Percentiles rank a stretch among this genome's conserved stretches.
These are phyloP conservation scores for Oreotrochilus melanogaster DNA, from an alignment of 2,113 vertebrate genomes.

Conservation along the genomic window DNA sequence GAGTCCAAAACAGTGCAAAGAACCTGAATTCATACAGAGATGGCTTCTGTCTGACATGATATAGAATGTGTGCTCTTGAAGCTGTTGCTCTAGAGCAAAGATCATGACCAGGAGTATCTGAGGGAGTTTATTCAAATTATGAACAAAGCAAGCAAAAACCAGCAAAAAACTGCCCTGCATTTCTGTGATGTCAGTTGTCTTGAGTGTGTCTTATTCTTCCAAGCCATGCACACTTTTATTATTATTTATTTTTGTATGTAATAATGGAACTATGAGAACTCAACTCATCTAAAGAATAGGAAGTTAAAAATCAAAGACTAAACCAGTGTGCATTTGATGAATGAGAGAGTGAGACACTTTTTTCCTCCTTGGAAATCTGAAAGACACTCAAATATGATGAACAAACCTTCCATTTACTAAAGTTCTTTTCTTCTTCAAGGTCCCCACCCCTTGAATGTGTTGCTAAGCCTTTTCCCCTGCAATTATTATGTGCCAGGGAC, in stretches of 20 bases:
- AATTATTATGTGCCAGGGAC: background rate
- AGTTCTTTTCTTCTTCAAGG: background rate
- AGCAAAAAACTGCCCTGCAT: background rate
- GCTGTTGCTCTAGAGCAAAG: background rate
- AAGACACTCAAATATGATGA: background rate
- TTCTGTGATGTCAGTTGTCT: background rate
- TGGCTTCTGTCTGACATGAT: background rate
- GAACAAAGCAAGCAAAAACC: background rate
- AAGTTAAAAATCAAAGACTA: background rate
- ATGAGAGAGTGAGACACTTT: background rate
- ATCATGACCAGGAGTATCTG: background rate
- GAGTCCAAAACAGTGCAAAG: background rate
- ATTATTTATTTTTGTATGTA: background rate
- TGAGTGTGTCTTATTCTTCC: background rate
- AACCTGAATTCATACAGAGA: rapidly evolving
- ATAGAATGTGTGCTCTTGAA: background rate
- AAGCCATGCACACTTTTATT: background rate
- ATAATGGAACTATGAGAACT: background rate
- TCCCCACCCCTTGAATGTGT: rapidly evolving
- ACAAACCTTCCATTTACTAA: background rate
- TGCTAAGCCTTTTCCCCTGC: background rate
- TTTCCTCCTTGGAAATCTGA: background rate
- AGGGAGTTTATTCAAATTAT: background rate
- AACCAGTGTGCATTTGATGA: background rate
- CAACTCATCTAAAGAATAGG: background rate